Evolutionary conservation across 2,888 invertebrate species (phyloP), one percentile per base, ranked within the genome.

Genomic region (Ennomos quercinarius): DNA sequence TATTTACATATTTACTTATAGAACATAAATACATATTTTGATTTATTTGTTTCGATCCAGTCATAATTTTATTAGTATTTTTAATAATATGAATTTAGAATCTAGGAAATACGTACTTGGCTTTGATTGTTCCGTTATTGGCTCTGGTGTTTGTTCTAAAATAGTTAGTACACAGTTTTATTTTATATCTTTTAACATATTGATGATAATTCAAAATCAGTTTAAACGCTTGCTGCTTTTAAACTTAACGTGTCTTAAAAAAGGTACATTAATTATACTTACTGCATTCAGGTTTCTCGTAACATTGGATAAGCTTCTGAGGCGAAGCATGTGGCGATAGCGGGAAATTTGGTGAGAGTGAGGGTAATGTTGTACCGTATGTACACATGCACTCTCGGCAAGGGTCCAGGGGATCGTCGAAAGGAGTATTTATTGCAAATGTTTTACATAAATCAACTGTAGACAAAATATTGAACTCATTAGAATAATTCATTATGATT

Each of bases 331-430:
- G 17, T 1, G 17, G 17, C 3, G 17, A 17, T 17, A 17, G 17
- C 17, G 17, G 17, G 17, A 17, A 3, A 17, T 17, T 17, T 17
- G 17, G 17, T 3, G 17, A 1, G 17, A 17, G 17, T 17, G 17
- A 17, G 17, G 17, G 17, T 17, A 3, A 17, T 17, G 17, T 17
- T 1, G 17, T 17, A 3, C 17, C 3, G 17, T 17, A 17, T 17
- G 17, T 55, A 39, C 88, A 89, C 58, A 76, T 76, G 74, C 89
- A 89, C 9, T 72, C 53, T 38, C 71, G 70, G 63, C 87, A 87
- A 0, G 10, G 44, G 9, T 83, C 80, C n/a, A 63, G 70, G 0
- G 87, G 87, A 54, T 87, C 47, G 0, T 47, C 47, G 47, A 55
- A 47, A 0, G 10, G 27, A 13, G 86, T 81, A 50, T 83, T 73